Base-by-base conservation (phyloP, 2,888 invertebrate genomes). In the Acanthosepion esculentum region DNA sequence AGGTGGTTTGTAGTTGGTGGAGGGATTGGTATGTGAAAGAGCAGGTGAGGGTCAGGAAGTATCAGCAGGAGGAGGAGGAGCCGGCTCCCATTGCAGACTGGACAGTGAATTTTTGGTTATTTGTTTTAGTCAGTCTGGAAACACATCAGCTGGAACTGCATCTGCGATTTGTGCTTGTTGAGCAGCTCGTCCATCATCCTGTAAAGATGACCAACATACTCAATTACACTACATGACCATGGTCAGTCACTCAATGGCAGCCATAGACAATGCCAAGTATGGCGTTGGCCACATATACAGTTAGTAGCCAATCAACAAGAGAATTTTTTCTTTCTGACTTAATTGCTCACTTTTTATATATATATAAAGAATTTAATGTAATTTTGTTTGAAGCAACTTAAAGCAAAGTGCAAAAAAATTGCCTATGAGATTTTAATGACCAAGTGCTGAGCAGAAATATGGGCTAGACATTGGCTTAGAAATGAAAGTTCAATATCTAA, bases 81-180 rank as follows among this genome's bases (percentile, higher is more conserved):
- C 50, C 50, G 33, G 50, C 29, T 50, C 92, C 92, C 92, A 48
- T 50, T 48, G 10, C 48, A 48, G 48, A 53, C n/a, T 20, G 53
- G 93, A 93, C 53, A 53, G 50, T 53, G 93, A 93, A n/a, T 33
- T 78, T 78, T 78, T 78, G 4, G 1, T 78, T 78, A 33, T 94
- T 94, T 59, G 29, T n/a, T 78, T 78, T 78, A 78, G 20, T 96
- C 95, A 3, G 95, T 94, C 94, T 97, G 96, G 95, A 97, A 97
- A 95, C 97, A 97, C 96, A 97, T 96, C 95, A 97, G 96, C 95
- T 97, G 97, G 95, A 97, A 96, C 94, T 97, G 97, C 97, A 97
- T 97, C 94, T 97, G 96, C 26, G 96, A 96, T 95, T 97, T 97
- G 95, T 97, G 97, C 59, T 96, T 96, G 94, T 96, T 97, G 95